Evolutionary conservation across 1,140 invertebrate genomes (phyloP).

Genomic region (Zaprionus ornatus): DNA sequence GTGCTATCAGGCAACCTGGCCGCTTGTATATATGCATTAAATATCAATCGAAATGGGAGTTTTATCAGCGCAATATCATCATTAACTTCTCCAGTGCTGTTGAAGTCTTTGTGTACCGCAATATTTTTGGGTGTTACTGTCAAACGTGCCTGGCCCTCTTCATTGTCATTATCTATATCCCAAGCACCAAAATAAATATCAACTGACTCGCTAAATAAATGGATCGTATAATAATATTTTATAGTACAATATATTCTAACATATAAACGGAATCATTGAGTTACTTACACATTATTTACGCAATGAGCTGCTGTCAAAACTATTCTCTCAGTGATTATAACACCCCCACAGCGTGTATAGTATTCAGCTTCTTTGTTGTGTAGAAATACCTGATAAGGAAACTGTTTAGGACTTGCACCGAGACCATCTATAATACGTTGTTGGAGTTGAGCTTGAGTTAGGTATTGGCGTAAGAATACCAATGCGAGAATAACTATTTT

Average conservation of each 20-base stretch:
- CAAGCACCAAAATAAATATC: neutral
- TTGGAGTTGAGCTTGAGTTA: neutral
- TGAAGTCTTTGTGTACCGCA: neutral
- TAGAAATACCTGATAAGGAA: conserved; percentile 5
- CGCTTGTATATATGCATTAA: neutral
- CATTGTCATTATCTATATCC: neutral
- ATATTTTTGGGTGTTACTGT: neutral
- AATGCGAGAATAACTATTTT: neutral
- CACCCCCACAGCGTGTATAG: neutral
- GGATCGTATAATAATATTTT: neutral
- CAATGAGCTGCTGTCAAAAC: neutral
- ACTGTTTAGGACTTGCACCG: neutral
- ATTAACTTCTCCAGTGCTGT: neutral
- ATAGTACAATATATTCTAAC: no score
- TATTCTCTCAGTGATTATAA: neutral
- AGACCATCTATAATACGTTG: conserved; percentile 22
- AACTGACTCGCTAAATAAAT: neutral
- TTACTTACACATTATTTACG: neutral
- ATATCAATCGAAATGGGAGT: neutral
- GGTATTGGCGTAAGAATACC: neutral
- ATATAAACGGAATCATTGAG: neutral
- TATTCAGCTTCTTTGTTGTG: neutral
- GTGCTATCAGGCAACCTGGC: neutral
- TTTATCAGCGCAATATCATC: neutral
- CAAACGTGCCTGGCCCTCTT: neutral